Percentiles rank a stretch among this genome's conserved stretches.
Conservation (phyloP, 2,113 vertebrate genomes). For the Platichthys flesus region DNA sequence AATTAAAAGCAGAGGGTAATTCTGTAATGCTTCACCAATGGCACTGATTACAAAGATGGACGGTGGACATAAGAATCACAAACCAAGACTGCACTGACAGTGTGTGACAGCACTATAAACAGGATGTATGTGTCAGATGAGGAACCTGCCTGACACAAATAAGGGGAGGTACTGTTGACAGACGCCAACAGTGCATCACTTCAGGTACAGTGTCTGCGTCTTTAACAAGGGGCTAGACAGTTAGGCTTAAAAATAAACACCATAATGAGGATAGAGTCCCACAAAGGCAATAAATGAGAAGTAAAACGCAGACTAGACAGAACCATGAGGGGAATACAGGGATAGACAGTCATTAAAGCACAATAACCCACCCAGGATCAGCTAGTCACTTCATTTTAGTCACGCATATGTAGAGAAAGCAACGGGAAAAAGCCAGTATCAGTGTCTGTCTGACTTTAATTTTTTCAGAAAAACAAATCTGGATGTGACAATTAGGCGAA, state of each 20-base stretch:
- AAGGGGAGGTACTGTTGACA: neutral
- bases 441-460: neutral
- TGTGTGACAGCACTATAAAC: neutral
- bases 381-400: neutral
- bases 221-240: conserved; percentile 9
- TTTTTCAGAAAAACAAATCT: neutral
- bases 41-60: neutral
- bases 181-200: conserved; percentile 6
- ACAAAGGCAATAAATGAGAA: conserved; percentile 26
- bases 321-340: neutral
- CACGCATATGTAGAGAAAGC: too few relatives aligned
- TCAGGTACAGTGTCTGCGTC: conserved; percentile 18
- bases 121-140: conserved; percentile 8
- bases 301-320: neutral
- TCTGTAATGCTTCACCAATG: neutral
- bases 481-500: neutral
- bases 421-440: too few relatives aligned
- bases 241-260: conserved; percentile 10
- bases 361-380: conserved; percentile 21
- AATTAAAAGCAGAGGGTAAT: conserved; percentile 1
- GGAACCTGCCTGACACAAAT: conserved; percentile 9
- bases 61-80: neutral
- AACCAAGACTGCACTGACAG: neutral
- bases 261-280: conserved; percentile 14
- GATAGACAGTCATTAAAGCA: conserved; percentile 15